Evolutionary conservation across 2,113 vertebrate genomes (phyloP).

Genomic region (Solea solea): DNA sequence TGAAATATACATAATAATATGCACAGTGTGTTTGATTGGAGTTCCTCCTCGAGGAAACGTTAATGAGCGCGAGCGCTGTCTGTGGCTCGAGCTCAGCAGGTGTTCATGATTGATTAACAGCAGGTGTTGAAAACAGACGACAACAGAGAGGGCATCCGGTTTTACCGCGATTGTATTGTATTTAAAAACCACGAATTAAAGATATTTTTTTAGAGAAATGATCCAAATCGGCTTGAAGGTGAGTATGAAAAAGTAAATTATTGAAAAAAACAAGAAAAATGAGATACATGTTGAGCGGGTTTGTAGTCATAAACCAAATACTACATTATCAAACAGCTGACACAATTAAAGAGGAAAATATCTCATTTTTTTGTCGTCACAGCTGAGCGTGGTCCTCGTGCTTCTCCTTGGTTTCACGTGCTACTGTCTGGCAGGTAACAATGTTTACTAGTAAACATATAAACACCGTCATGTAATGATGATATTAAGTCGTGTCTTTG

Average conservation of each 20-base stretch:
- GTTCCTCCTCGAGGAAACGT: not conserved
- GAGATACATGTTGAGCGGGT: not conserved
- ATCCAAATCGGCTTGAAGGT: conserved; percentile 42
- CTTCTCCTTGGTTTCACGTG: conserved; percentile 31
- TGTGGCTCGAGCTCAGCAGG: conserved; percentile 24
- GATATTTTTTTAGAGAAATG: conserved; percentile 26
- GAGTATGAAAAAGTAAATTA: not conserved
- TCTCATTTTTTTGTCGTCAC: not conserved
- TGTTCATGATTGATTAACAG: conserved; percentile 47
- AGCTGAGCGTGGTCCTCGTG: conserved; percentile 55
- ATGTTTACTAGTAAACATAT: not conserved
- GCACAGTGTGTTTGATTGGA: no score
- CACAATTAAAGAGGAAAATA: no score
- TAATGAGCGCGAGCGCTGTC: not conserved
- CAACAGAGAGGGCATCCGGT: not conserved
- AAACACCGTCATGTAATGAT: not conserved
- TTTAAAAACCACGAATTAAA: not conserved
- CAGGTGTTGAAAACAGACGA: conserved; percentile 29
- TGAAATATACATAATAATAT: no score
- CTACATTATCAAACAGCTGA: not conserved
- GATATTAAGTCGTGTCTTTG: not conserved
- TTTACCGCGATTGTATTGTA: not conserved
- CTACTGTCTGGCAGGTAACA: conserved; percentile 59
- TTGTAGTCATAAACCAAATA: no score
- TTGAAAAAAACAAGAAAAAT: not conserved